A percentile compares a stretch with the other conserved stretches of the same genome.
These are phyloP conservation scores for Engystomops pustulosus DNA, from an alignment of 2,113 vertebrate genomes.

Conservation along the genomic window DNA sequence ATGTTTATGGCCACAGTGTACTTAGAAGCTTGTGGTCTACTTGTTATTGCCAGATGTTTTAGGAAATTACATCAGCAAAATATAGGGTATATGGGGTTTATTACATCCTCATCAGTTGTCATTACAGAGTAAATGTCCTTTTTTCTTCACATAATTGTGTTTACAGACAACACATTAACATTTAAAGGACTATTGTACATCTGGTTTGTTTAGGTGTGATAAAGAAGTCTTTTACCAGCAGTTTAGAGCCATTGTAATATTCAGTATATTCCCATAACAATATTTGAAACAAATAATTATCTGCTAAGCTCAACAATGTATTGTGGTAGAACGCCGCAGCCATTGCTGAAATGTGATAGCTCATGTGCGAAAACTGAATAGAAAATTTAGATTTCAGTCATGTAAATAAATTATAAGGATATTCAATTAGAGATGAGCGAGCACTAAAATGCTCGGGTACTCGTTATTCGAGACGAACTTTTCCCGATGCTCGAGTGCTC, in stretches of 20 bases:
- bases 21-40: background rate
- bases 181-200: background rate
- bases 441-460: too few relatives aligned
- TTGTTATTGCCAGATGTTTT: conserved; percentile 15
- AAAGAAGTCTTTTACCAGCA: background rate
- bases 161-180: background rate
- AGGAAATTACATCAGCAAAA: background rate
- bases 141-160: conserved; percentile 10
- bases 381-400: background rate
- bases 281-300: conserved; percentile 23
- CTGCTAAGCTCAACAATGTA: conserved; percentile 7
- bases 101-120: conserved; percentile 12
- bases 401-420: background rate
- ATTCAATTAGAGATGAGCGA: too few relatives aligned
- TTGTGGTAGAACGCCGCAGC: conserved; percentile 29
- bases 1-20: background rate
- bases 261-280: background rate
- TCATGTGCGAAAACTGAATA: background rate
- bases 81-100: conserved; percentile 26
- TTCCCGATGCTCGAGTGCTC: too few relatives aligned
- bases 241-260: background rate
- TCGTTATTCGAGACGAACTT: too few relatives aligned
- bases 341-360: background rate
- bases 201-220: background rate
- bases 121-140: conserved; percentile 4